A percentile compares a stretch with the other conserved stretches of the same genome.
Evolutionary conservation across 2,113 vertebrate genomes (phyloP).

Genomic region (Petroica traversi): DNA sequence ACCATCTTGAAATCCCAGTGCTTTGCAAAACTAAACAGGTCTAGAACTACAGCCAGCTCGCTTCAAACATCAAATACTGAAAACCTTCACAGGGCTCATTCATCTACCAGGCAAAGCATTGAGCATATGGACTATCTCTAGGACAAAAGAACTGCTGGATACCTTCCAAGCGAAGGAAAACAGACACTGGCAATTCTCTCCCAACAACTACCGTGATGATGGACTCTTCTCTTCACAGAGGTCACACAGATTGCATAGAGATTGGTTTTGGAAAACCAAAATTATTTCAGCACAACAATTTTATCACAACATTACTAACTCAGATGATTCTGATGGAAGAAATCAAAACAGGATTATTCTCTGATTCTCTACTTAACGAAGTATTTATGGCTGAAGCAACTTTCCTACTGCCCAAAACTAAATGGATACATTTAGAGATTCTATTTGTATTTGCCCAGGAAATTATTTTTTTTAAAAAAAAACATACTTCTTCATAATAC

Average conservation of each 20-base stretch:
- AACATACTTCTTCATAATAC: background rate
- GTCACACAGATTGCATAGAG: conserved; percentile 42
- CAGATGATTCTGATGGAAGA: conserved; percentile 52
- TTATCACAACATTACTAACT: conserved; percentile 47
- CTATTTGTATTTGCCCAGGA: background rate
- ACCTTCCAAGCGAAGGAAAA: conserved; percentile 45
- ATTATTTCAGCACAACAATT: conserved; percentile 39
- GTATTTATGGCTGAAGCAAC: background rate
- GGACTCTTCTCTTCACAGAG: conserved; percentile 38
- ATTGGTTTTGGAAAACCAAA: conserved; percentile 48
- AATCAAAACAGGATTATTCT: conserved; percentile 50
- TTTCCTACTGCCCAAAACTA: background rate
- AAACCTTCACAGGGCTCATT: background rate
- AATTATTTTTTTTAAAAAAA: background rate
- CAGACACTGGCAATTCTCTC: conserved; percentile 46
- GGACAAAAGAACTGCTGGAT: conserved; percentile 39
- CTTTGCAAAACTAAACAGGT: background rate
- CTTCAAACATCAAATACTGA: background rate
- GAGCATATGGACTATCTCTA: conserved; percentile 29
- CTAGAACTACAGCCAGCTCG: conserved; percentile 1
- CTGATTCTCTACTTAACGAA: background rate
- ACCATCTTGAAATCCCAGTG: background rate
- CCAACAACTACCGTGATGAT: conserved; percentile 41
- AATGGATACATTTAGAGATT: background rate
- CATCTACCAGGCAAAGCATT: conserved; percentile 45